Conservation (phyloP, 2,888 invertebrate genomes). For the Philonicus albiceps region DNA sequence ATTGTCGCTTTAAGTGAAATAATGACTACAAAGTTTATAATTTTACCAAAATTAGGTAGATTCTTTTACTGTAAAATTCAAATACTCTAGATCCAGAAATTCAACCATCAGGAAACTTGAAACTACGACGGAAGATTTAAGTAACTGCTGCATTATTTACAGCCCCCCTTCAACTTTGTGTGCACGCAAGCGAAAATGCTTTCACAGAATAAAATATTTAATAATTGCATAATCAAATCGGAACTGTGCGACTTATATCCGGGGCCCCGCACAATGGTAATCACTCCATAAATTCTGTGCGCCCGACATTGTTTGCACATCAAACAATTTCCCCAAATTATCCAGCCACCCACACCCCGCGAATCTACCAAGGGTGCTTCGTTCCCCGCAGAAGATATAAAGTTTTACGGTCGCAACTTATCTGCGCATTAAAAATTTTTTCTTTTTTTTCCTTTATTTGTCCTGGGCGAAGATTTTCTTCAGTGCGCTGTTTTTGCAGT, state of each 20-base stretch:
- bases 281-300: conserved; percentile 2
- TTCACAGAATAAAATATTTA: background rate
- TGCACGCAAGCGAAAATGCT: background rate
- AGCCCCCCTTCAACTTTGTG: background rate
- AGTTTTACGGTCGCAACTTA: conserved; percentile 22
- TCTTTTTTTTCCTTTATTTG: background rate
- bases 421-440: background rate
- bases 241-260: background rate
- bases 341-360: background rate
- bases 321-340: conserved; percentile 25
- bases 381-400: background rate
- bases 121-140: background rate
- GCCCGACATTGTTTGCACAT: background rate
- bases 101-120: background rate
- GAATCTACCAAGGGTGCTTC: background rate
- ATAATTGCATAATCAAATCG: conserved; percentile 13
- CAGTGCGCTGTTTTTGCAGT: background rate
- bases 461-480: background rate
- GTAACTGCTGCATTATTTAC: background rate
- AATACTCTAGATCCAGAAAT: background rate
- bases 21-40: too few species aligned
- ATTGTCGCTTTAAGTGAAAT: too few species aligned
- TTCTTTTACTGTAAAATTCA: too few species aligned
- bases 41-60: too few species aligned
- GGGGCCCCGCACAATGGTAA: background rate